Evolutionary conservation across 2,888 invertebrate species (phyloP).

Genomic region (Orthosia gracilis): DNA sequence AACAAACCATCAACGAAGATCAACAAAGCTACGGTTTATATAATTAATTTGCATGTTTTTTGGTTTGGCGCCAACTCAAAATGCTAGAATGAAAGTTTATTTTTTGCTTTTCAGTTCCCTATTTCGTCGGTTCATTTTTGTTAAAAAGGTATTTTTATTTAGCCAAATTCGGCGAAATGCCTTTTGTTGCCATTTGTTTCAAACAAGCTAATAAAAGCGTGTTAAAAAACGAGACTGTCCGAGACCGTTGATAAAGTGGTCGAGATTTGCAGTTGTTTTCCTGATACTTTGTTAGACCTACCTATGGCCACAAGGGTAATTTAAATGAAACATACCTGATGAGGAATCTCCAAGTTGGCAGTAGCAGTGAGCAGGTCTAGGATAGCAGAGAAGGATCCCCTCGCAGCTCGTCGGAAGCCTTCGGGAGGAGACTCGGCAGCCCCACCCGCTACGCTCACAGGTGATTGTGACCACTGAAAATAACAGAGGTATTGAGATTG

Average conservation of each 20-base stretch:
- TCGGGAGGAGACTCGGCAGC: slow-evolving; percentile 94
- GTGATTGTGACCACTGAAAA: slow-evolving; percentile 93
- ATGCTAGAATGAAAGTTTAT: no score
- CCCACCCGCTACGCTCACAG: slow-evolving; percentile 95
- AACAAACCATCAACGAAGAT: no score
- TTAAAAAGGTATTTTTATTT: no score
- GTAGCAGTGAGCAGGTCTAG: slow-evolving; percentile 96
- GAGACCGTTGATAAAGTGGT: neutral
- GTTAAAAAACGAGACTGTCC: neutral
- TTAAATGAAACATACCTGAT: slow-evolving; percentile 87
- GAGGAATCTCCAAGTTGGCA: slow-evolving; percentile 92
- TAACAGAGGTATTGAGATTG: neutral
- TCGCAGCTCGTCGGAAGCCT: slow-evolving; percentile 94
- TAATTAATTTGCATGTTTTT: no score
- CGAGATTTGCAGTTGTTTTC: neutral
- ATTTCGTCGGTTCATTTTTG: no score
- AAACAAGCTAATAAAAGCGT: no score
- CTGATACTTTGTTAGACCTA: neutral
- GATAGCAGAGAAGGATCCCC: slow-evolving; percentile 96
- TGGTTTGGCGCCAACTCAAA: no score
- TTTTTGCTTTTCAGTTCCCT: no score
- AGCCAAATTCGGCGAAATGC: no score
- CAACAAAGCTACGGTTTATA: no score
- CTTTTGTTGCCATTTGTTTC: no score
- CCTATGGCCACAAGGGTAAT: neutral